Conservation (phyloP, 1,140 invertebrate genomes). For the Chironomus tepperi region DNA sequence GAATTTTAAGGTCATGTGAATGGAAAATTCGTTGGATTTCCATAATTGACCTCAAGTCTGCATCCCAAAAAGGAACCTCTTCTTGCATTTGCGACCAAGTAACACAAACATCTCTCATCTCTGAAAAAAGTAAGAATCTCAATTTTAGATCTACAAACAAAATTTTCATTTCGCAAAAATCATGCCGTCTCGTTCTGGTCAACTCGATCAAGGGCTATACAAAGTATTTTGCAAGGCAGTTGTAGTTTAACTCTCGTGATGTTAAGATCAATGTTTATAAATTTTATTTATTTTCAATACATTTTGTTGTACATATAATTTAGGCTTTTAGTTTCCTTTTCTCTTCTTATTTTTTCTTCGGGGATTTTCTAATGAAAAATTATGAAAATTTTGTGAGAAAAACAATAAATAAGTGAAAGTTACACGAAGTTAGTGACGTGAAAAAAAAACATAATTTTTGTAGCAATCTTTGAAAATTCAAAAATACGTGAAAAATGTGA, state of each 20-base stretch:
- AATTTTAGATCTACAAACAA: background rate
- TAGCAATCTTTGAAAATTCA: background rate
- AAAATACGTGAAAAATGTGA: no score
- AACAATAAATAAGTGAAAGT: background rate
- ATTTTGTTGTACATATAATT: conserved; percentile 11
- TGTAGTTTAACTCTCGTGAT: conserved; percentile 18
- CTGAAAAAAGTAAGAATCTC: background rate
- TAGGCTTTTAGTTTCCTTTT: conserved; percentile 11
- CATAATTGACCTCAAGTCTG: no score
- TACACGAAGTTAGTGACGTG: no score
- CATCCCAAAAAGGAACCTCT: no score
- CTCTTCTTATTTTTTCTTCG: background rate
- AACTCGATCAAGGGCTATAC: background rate
- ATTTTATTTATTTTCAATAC: conserved; percentile 23
- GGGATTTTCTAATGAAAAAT: background rate
- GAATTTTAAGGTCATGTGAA: no score
- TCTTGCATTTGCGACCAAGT: background rate
- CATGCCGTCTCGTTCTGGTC: background rate
- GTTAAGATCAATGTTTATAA: conserved; percentile 23
- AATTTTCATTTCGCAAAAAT: background rate
- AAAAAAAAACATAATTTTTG: background rate
- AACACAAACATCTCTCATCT: no score
- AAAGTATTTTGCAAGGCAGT: background rate
- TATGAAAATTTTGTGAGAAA: background rate
- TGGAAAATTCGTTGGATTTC: no score